Evolutionary conservation across 2,113 vertebrate species (phyloP), one percentile per base, ranked within the genome.

Genomic region (Cygnus buccinator): DNA sequence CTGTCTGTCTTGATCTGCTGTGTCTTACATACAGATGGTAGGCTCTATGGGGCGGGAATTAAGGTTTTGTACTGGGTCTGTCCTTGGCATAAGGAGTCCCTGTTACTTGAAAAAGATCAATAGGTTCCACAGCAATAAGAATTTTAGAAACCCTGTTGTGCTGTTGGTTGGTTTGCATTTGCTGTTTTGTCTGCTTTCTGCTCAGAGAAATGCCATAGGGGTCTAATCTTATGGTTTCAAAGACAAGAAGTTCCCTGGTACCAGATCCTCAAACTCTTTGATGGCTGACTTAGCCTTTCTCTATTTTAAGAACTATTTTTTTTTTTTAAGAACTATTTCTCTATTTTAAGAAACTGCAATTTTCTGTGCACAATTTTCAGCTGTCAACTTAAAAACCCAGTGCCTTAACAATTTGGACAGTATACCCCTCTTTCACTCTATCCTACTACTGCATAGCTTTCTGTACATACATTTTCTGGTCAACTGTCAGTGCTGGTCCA

Each of bases 71-170:
- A 5, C 11, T 22, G 5, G 11, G 3, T 41, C 76, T 88, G n/a
- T 82, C 19, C 16, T 52, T n/a, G 63, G 18, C 43, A 52, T 76
- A 72, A 54, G 50, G 26, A 54, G 28, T 19, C 26, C 50, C 35
- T 29, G 28, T 82, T 54, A 22, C 1, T 1, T 44, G 48, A 82
- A 83, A 33, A 74, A 41, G 25, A 79, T 44, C 46, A 59, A 3
- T 28, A 55, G 18, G 3, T 55, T 25, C 13, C 43, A 44, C 0
- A 4, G 13, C 19, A 63, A 37, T 20, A 50, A 0, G 0, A 71
- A 67, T 43, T 65, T 15, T 6, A 72, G 54, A 82, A 90, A 57
- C 46, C 4, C 31, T 46, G 5, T 13, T 76, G 6, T 1, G 0
- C 19, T 77, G 37, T 15, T 87, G 37, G 6, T 67, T 71, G 72